Base-by-base conservation (phyloP, 2,888 invertebrate species). In the Athalia circularis region DNA sequence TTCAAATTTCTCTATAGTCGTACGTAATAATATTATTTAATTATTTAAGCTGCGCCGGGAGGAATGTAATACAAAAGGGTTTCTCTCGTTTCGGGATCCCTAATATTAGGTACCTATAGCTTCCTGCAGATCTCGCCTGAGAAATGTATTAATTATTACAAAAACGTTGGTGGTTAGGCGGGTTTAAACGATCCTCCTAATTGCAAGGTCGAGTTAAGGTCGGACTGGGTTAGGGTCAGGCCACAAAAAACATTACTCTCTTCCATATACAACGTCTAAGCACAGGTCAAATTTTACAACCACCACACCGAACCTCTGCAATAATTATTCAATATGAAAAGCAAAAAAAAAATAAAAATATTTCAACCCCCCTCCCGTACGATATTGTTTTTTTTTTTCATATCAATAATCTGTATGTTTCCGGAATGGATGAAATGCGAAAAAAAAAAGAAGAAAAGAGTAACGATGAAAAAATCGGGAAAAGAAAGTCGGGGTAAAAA, bases 91-190 rank as follows among this genome's bases (percentile, higher is more conserved):
- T 62, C 8, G 29, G 9, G 0, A 29, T 5, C 62, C 11, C 43
- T 62, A 4, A 4, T 9, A 54, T 68, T 54, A 47, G 29, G 29
- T 29, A n/a, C n/a, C n/a, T n/a, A 29, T n/a, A n/a, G 54, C n/a
- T 9, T 54, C n/a, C n/a, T 52, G 59, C 59, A 59, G 13, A 72
- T 45, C 52, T 13, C n/a, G 57, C n/a, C 59, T 59, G 47, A 59
- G 59, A 72, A 47, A 59, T 59, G 72, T 72, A 72, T 72, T 72
- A 72, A 59, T 72, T 72, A 72, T 72, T 72, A 47, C 72, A 72
- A 72, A 72, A 72, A 72, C 57, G 72, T 57, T 47, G 29, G 7
- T n/a, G 72, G 45, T 59, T 47, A 47, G 57, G 72, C 29, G 29
- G 29, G 72, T 57, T 59, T 72, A 72, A 72, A 72, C 72, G 72